These are phyloP conservation scores for Uropetala carovei DNA, from an alignment of 2,888 invertebrate genomes.

Conservation along the genomic window DNA sequence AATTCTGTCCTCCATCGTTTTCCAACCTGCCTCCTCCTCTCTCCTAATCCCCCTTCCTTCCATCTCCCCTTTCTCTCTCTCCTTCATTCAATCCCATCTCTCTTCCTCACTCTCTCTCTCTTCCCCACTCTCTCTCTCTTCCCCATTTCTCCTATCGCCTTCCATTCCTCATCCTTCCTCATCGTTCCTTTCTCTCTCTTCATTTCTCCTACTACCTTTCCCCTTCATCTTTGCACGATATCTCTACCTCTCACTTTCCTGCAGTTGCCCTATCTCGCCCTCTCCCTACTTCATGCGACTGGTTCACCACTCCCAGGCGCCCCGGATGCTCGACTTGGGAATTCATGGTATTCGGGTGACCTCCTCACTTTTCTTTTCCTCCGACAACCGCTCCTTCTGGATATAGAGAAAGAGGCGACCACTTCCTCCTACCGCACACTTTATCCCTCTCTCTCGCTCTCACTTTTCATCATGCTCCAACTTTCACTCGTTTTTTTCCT, in stretches of 20 bases:
- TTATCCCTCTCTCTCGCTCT: not conserved
- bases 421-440: not conserved
- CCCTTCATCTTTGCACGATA: not conserved
- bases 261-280: not conserved
- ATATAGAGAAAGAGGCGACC: too few species aligned
- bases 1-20: too few species aligned
- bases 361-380: not conserved
- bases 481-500: slow-evolving; percentile 4
- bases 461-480: too few species aligned
- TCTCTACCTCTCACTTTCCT: not conserved
- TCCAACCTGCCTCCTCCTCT: too few species aligned
- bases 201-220: too few species aligned
- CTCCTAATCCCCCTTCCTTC: too few species aligned
- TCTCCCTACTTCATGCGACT: not conserved
- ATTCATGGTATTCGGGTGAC: slow-evolving; percentile 40
- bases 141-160: not conserved
- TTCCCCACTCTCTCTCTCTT: not conserved
- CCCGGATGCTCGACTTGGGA: slow-evolving; percentile 43
- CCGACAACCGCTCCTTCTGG: too few species aligned
- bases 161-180: not conserved
- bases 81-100: not conserved
- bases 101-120: not conserved
- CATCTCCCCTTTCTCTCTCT: not conserved
- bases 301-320: not conserved
- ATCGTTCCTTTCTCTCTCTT: not conserved